Evolutionary conservation across 2,888 invertebrate genomes (phyloP).

Genomic region (Aporophyla nigra): DNA sequence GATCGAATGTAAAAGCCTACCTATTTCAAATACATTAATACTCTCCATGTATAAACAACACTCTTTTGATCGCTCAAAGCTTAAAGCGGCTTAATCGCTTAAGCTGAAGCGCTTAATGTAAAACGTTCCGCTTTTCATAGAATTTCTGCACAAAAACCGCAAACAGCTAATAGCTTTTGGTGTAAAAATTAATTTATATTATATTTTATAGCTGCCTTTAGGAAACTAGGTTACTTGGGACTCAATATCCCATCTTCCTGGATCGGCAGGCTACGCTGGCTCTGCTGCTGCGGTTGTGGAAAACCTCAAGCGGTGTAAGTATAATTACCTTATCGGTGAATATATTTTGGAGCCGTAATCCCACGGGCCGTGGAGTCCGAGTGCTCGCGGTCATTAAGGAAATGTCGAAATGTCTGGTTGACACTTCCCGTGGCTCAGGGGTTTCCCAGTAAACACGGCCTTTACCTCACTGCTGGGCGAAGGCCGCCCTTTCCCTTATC

Average conservation of each 20-base stretch:
- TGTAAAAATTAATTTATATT: slow-evolving; percentile 30
- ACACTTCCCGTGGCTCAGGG: no score
- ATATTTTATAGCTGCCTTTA: slow-evolving; percentile 7
- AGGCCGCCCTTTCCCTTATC: neutral
- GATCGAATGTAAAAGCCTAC: slow-evolving; percentile 8
- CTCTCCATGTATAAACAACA: slow-evolving; percentile 35
- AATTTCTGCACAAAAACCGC: slow-evolving; percentile 36
- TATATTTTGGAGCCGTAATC: no score
- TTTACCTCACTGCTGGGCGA: neutral
- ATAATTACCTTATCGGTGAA: no score
- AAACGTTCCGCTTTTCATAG: slow-evolving; percentile 48
- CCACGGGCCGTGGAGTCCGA: no score
- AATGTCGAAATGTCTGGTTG: no score
- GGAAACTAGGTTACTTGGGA: neutral
- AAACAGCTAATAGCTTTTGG: slow-evolving; percentile 8
- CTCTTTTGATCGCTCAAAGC: slow-evolving; percentile 38
- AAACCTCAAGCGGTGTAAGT: no score
- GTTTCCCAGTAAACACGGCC: no score
- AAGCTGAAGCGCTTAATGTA: slow-evolving; percentile 54
- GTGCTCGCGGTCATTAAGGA: no score
- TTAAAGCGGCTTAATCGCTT: slow-evolving; percentile 49
- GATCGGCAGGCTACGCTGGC: no score
- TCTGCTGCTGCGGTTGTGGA: no score
- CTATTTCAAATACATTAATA: slow-evolving; percentile 52
- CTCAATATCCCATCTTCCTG: no score